Percentiles rank a stretch among this genome's conserved stretches.
phyloP scores from a whole-genome alignment of 2,113 vertebrate genomes.

The Sapayoa aenigma region DNA sequence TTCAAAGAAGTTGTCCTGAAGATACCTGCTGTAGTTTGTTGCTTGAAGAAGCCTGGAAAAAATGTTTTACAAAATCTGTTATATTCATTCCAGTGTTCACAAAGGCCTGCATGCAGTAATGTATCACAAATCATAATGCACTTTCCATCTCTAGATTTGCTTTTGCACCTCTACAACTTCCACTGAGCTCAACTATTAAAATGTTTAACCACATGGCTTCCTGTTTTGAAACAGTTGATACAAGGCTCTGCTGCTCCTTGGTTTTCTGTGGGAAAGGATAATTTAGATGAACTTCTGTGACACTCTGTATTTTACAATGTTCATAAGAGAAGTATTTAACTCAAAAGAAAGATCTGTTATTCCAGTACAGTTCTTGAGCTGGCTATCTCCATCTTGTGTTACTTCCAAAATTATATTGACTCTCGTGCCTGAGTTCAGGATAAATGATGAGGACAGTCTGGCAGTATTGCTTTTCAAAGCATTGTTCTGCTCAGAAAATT shows the following conservation, averaged over 20 bases:
- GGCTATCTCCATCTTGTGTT: neutral
- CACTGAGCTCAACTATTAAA: neutral
- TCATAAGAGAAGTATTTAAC: neutral
- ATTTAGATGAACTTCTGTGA: neutral
- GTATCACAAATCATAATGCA: neutral
- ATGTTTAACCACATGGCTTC: neutral
- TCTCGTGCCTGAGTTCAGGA: neutral
- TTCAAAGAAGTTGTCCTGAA: neutral
- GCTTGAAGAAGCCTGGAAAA: neutral
- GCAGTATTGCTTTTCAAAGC: neutral
- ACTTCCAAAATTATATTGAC: neutral
- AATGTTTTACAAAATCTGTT: neutral
- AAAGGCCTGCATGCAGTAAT: neutral
- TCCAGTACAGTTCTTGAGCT: neutral
- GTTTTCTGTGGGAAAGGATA: neutral
- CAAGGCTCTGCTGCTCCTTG: neutral
- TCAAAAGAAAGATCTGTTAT: neutral
- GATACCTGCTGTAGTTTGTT: neutral
- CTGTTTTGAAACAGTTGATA: neutral
- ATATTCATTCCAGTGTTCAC: neutral
- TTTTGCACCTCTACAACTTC: neutral
- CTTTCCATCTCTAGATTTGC: neutral
- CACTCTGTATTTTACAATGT: neutral
- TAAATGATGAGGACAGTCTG: too few relatives aligned
- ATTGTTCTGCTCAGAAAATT: neutral